Base-by-base conservation (phyloP, 2,797 vertebrate species). In the Cyclopterus lumpus region DNA sequence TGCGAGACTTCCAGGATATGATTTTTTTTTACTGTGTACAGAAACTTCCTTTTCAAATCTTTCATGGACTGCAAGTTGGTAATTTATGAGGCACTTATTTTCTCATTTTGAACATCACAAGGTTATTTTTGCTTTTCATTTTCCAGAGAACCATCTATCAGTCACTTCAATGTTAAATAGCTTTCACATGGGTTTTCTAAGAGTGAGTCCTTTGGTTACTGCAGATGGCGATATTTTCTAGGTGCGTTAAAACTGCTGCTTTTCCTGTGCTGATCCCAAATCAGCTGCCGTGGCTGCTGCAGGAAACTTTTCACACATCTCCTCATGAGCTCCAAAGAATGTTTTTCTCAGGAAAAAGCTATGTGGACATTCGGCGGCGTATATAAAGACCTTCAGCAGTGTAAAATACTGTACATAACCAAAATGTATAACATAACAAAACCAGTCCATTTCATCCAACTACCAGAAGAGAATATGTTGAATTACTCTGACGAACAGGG, bases 331-430 rank as follows among this genome's bases (percentile, higher is more conserved):
- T 44, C 3, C 12, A 63, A 20, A 69, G 22, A n/a, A 24, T 64
- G 11, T n/a, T 75, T 75, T 77, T 66, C 69, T 57, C 60, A 62
- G 75, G 73, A 78, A 83, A 72, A 65, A 34, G 49, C 59, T 30
- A 70, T 64, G 79, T 72, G n/a, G 44, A 79, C 24, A 32, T 34
- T 36, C 32, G n/a, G 22, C 36, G 51, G 69, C 61, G 70, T 65
- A 62, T 28, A 62, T 71, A 26, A 69, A 63, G 38, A 22, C 15
- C 36, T 65, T 55, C 40, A 73, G 24, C 53, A 32, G 18, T 22
- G 11, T 12, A 20, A 30, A 40, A 28, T 16, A 59, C 4, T 62
- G 42, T 48, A 22, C 9, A n/a, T 28, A 28, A 28, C 26, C 4
- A 28, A 28, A 28, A 28, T 28, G 26, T 28, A 28, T 28, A 28